Percentiles rank a stretch among this genome's conserved stretches.
These are phyloP conservation scores for Aegotheles bennettii DNA, from an alignment of 2,113 vertebrate genomes.

Conservation along the genomic window DNA sequence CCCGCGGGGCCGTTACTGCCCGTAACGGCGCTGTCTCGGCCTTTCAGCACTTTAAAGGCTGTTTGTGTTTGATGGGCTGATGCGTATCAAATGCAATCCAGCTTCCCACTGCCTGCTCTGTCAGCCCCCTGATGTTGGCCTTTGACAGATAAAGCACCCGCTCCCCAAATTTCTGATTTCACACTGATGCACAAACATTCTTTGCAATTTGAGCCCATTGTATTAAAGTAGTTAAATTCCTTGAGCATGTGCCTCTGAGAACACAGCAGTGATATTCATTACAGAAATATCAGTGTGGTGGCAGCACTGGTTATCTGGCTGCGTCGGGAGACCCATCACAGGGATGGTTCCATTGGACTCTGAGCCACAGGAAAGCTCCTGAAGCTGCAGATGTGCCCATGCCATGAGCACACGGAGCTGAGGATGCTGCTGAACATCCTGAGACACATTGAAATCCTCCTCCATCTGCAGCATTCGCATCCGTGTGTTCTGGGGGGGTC, in stretches of 20 bases:
- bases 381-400: neutral
- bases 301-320: neutral
- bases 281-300: neutral
- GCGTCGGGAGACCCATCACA: neutral
- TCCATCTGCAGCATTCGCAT: neutral
- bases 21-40: neutral
- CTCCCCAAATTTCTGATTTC: conserved; percentile 65
- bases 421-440: neutral
- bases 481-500: rapidly evolving
- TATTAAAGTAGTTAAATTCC: conserved; percentile 63
- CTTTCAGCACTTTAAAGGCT: conserved; percentile 56
- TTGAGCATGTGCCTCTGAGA: conserved; percentile 46
- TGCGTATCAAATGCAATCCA: conserved; percentile 71
- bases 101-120: conserved; percentile 67
- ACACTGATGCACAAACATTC: conserved; percentile 63
- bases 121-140: conserved; percentile 59
- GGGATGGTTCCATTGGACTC: rapidly evolving
- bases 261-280: conserved; percentile 6
- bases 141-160: conserved; percentile 64
- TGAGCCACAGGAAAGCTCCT: neutral
- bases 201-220: conserved; percentile 66
- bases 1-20: neutral
- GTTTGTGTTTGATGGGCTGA: conserved; percentile 68
- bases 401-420: rapidly evolving
- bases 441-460: rapidly evolving